Evolutionary conservation across 2,797 vertebrate genomes (phyloP), one percentile per base, ranked within the genome.

Genomic region (Malacoraja senta): DNA sequence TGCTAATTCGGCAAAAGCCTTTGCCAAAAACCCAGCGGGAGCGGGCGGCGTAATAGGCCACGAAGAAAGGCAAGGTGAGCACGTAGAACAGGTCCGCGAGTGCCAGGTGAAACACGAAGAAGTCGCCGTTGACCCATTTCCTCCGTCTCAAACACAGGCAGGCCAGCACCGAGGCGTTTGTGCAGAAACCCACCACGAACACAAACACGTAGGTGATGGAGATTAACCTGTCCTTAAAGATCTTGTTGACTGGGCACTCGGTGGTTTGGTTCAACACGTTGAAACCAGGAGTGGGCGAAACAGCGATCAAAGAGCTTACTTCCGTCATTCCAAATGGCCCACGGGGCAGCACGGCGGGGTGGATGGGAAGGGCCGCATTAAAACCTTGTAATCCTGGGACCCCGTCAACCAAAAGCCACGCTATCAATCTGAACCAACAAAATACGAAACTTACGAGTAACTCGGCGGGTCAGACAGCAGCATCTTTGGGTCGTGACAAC

Each of bases 41-140:
- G 63, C 78, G 76, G 0, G 0, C 83, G 19, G 93, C 94, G 94
- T 98, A 98, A 94, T 98, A 98, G 77, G 94, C 93, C 93, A 98
- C 95, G 15, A 98, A 95, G 94, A 98, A 98, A 0, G 97, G 97
- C 94, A 98, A 94, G 0, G 96, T 97, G 94, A 94, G 95, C 71
- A 98, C 95, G 0, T 97, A 98, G 0, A 97, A 95, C 93, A 98
- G 95, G 93, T 98, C 97, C 0, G 97, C 97, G 93, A 97, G 71
- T 6, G 96, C 96, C 38, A 98, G 96, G 95, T 97, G 97, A 1
- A 96, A 94, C 94, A 98, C 94, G 94, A 98, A 97, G 80, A 96
- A 93, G 76, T 96, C 95, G 0, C 97, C 92, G 81, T 94, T 94
- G 0, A 94, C 94, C 26, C 95, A 95, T 3, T 94, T 96, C 26